Evolutionary conservation across 2,113 vertebrate species (phyloP), one percentile per base, ranked within the genome.

Genomic region (Silurus asotus): DNA sequence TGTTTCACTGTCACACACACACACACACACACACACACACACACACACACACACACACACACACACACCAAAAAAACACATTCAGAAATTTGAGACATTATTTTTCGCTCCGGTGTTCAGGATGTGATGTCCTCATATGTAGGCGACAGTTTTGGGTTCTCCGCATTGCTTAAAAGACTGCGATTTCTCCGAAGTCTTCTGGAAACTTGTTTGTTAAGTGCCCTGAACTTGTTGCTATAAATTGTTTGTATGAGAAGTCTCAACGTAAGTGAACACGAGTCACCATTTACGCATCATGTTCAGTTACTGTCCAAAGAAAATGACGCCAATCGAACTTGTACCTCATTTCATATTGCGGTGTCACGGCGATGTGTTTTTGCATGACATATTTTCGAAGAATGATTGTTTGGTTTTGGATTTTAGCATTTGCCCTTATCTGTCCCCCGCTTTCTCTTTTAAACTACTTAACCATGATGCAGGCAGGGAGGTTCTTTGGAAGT

Each of bases 161-260:
- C 78, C 87, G 82, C 48, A 78, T 74, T 82, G 65, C 64, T 82
- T 84, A 84, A 90, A 88, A 82, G 62, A 56, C 85, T 84, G 77
- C 55, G 20, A 84, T 90, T 92, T 92, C 90, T 90, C 85, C 75
- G 92, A 92, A 90, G 77, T 87, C 85, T 88, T 91, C 70, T 84
- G 86, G 82, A 87, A 85, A 85, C 59, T 79, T 86, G 61, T 87
- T 81, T 81, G 51, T 72, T 77, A 90, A 91, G 92, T 91, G 88
- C 82, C 85, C 84, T 90, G 90, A 91, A 90, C 88, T 91, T 88
- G 83, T 84, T 85, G 85, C 80, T 92, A 70, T 92, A 92, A 92
- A 92, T 88, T 92, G 91, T 92, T 92, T 92, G 88, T 90, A 88
- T 86, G 53, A 87, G 84, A 83, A 51, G 53, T 8, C 84, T 78